Evolutionary conservation across 2,113 vertebrate species (phyloP).

Genomic region (Gymnobelideus leadbeateri): DNA sequence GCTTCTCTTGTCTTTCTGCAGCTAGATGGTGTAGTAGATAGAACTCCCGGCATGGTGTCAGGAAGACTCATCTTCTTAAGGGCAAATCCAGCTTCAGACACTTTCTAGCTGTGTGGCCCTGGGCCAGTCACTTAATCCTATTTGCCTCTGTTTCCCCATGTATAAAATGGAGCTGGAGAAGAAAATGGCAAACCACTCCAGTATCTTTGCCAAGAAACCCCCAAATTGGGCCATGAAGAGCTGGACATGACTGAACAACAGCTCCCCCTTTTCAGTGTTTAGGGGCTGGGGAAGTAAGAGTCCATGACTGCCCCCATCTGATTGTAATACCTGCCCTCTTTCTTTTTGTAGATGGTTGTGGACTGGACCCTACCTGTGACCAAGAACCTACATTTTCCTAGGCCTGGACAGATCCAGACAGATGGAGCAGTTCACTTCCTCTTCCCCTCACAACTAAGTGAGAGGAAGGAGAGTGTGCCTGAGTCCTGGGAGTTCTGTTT

Average conservation of each 20-base stretch:
- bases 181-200: not conserved
- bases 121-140: not conserved
- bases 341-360: constrained; percentile 78
- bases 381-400: constrained; percentile 72
- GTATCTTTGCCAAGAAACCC: not conserved
- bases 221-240: not conserved
- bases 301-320: fast-evolving
- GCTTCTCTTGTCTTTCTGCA: not conserved
- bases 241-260: not conserved
- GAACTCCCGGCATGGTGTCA: not conserved
- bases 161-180: not conserved
- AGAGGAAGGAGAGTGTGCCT: not conserved
- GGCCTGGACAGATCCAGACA: not conserved
- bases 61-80: not conserved
- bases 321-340: not conserved
- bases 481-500: not conserved
- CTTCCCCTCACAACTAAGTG: not conserved
- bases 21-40: not conserved
- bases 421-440: not conserved
- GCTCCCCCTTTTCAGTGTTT: not conserved
- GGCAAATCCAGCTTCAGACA: not conserved
- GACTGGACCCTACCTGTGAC: constrained; percentile 74
- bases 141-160: not conserved
- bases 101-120: not conserved
- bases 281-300: fast-evolving